Evolutionary conservation across 2,797 vertebrate genomes (phyloP).

Genomic region (Eulemur coronatus): DNA sequence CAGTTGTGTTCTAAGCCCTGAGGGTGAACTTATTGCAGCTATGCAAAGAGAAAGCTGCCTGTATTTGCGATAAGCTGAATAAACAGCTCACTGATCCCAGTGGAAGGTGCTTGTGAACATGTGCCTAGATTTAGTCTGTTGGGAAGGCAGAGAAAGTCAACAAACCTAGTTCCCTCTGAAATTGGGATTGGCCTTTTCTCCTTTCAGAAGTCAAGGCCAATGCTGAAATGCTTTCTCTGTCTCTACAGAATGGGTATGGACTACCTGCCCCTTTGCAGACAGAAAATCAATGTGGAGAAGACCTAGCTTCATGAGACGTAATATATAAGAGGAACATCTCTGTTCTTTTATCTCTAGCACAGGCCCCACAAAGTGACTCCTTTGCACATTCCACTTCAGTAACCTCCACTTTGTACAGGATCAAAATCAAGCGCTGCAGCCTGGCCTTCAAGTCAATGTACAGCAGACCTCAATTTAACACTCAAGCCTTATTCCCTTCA

Average conservation of each 20-base stretch:
- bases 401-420: background rate
- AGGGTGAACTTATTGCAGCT: conserved; percentile 7
- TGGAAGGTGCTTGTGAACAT: background rate
- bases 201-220: conserved; percentile 3
- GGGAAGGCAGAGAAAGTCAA: conserved; percentile 10
- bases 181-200: background rate
- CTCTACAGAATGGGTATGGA: background rate
- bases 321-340: background rate
- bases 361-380: background rate
- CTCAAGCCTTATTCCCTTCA: background rate
- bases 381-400: background rate
- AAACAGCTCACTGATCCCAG: background rate
- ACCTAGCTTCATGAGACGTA: background rate
- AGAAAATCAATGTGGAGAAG: background rate
- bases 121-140: background rate
- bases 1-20: background rate
- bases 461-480: background rate
- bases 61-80: conserved; percentile 34
- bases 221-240: background rate
- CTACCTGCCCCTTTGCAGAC: background rate
- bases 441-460: background rate
- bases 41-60: background rate
- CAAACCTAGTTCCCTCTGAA: background rate
- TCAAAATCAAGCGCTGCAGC: background rate
- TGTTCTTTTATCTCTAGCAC: background rate